Evolutionary conservation across 2,113 vertebrate genomes (phyloP).

Genomic region (Cnemophilus loriae): DNA sequence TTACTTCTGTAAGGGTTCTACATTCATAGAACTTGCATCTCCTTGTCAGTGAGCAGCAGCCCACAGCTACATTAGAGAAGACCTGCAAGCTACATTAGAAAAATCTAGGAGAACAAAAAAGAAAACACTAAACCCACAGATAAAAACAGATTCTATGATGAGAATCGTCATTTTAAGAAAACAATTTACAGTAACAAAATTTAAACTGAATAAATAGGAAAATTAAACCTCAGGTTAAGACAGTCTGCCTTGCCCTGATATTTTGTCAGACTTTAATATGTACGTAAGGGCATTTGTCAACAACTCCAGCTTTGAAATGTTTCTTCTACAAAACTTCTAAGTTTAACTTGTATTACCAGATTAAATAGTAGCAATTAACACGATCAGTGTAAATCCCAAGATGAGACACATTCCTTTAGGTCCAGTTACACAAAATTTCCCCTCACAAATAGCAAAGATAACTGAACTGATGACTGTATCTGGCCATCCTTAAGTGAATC

Average conservation of each 20-base stretch:
- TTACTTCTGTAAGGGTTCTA: background rate
- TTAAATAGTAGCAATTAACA: background rate
- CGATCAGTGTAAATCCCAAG: background rate
- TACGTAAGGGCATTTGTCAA: background rate
- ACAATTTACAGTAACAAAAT: background rate
- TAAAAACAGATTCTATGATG: rapidly evolving
- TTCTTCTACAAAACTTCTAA: background rate
- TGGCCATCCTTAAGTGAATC: background rate
- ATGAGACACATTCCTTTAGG: background rate
- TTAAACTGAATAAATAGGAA: background rate
- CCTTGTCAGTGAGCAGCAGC: background rate
- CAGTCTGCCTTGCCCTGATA: background rate
- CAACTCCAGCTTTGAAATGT: background rate
- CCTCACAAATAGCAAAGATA: background rate
- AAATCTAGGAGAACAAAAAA: background rate
- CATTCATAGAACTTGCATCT: background rate
- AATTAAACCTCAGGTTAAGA: background rate
- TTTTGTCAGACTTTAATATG: background rate
- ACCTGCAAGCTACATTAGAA: background rate
- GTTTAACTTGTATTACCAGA: background rate
- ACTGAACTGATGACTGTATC: background rate
- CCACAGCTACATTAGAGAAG: background rate
- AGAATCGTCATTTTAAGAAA: background rate
- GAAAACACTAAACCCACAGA: background rate
- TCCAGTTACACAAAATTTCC: background rate